phyloP scores from a whole-genome alignment of 1,140 invertebrate species.

The fruit fly (Drosophila melanogaster) region Release_6_plus_ISO1_MT NT_033779.5:15610001-15610500 shows the following conservation, averaged over 20 bases:
- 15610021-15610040: neutral
- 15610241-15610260: constrained; percentile 15
- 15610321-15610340: constrained; percentile 60
- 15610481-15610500: constrained; percentile 48
- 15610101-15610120: too few species aligned
- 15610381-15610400: neutral
- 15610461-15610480: constrained; percentile 79
- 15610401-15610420: constrained; percentile 38
- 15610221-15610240: neutral
- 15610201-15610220: constrained; percentile 5
- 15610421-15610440: constrained; percentile 67
- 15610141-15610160: too few species aligned
- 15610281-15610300: constrained; percentile 46
- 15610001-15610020: constrained; percentile 8
- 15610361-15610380: constrained; percentile 40
- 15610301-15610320: constrained; percentile 34
- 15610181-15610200: neutral
- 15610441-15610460: constrained; percentile 78
- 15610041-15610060: neutral
- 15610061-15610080: neutral
- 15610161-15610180: too few species aligned
- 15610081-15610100: too few species aligned
- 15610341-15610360: constrained; percentile 73
- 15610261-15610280: constrained; percentile 7
- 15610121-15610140: too few species aligned